phyloP scores from a whole-genome alignment of 2,888 invertebrate genomes.

The Poecilus cupreus region DNA sequence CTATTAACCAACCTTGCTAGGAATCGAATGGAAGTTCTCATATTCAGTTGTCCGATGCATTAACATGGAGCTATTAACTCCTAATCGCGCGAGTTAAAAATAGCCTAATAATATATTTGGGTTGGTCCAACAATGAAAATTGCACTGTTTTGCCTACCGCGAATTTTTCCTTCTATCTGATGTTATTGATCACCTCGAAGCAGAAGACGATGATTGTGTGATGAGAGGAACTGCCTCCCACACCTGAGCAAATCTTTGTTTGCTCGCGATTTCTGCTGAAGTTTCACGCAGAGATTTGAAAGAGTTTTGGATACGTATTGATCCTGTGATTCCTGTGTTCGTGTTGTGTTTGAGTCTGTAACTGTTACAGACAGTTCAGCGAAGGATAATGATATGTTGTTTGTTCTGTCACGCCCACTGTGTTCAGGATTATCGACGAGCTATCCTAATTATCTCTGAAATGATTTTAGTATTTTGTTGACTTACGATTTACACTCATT shows the following conservation, averaged over 20 bases:
- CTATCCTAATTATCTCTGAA: no score
- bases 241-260: slow-evolving; percentile 10
- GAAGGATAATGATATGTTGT: background rate
- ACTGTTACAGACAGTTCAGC: background rate
- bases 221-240: background rate
- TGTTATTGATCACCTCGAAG: background rate
- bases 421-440: no score
- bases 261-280: background rate
- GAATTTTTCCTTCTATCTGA: background rate
- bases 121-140: no score
- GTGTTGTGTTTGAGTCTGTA: background rate
- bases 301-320: background rate
- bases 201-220: background rate
- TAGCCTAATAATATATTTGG: no score
- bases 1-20: no score
- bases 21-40: no score
- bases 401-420: background rate
- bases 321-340: background rate
- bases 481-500: no score
- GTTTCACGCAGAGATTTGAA: background rate
- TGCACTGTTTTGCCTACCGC: no score
- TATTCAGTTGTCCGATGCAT: no score
- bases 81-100: no score
- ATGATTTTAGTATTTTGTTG: no score
- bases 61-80: no score